A percentile compares a stretch with the other conserved stretches of the same genome.
These are phyloP conservation scores for Neolamprologus fasciatus DNA, from an alignment of 2,113 vertebrate species.

Conservation along the genomic window DNA sequence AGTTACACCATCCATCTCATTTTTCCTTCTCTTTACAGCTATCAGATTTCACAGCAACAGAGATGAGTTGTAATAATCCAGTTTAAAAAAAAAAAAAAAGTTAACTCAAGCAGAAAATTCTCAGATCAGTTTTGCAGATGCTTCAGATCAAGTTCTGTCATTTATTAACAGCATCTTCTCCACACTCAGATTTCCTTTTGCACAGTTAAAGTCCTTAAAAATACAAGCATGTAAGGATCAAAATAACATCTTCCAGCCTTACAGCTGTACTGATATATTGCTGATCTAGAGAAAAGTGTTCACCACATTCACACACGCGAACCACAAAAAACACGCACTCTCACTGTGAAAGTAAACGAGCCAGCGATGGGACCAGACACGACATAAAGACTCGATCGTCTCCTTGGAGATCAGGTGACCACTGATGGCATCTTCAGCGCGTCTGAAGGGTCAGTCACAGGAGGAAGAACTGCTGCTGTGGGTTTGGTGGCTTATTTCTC, in stretches of 20 bases:
- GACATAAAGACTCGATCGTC: not conserved
- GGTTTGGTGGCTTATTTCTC: not conserved
- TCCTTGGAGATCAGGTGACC: not conserved
- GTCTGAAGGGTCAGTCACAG: not conserved
- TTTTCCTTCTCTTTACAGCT: conserved; percentile 26
- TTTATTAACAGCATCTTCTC: not conserved
- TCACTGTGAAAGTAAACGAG: not conserved
- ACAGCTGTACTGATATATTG: conserved; percentile 49
- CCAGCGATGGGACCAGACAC: not conserved
- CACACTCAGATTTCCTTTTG: not conserved
- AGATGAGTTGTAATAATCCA: conserved; percentile 21
- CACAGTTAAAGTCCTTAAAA: conserved; percentile 30
- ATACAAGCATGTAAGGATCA: conserved; percentile 25
- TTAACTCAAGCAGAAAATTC: not conserved
- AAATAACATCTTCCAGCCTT: conserved; percentile 33
- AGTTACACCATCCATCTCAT: conserved; percentile 51
- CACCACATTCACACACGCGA: not conserved
- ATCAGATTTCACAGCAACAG: conserved; percentile 19
- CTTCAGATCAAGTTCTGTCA: not conserved
- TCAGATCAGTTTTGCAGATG: not conserved
- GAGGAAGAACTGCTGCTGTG: not conserved
- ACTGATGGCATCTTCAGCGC: not conserved
- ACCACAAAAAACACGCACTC: not conserved
- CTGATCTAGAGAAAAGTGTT: conserved; percentile 45
- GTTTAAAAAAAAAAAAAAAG: not conserved